A percentile compares a stretch with the other conserved stretches of the same genome.
Evolutionary conservation across 2,797 vertebrate species (phyloP).

Genomic region (Morus bassanus): DNA sequence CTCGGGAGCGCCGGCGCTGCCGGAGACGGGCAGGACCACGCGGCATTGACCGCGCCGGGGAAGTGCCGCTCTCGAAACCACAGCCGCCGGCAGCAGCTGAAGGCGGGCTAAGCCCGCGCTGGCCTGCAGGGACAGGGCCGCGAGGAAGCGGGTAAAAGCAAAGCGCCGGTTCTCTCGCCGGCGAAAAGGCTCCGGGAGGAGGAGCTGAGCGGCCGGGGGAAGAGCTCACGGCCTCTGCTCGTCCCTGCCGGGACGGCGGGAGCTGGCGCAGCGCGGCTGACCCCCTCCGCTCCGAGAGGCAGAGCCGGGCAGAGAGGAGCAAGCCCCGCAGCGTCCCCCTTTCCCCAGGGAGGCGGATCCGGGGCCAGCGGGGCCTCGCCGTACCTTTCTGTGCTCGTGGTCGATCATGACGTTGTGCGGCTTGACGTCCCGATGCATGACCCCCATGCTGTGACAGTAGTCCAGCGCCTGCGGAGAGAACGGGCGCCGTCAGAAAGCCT

Average conservation of each 20-base stretch:
- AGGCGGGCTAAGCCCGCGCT: fast-evolving
- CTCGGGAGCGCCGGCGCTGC: neutral
- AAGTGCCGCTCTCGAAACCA: neutral
- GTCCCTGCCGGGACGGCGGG: neutral
- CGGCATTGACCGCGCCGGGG: neutral
- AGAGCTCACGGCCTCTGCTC: too few species aligned
- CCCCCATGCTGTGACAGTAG: neutral
- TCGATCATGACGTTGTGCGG: neutral
- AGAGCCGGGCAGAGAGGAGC: neutral
- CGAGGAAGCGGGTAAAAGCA: neutral
- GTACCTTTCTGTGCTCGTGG: neutral
- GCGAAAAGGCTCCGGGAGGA: neutral
- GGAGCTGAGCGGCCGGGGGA: neutral
- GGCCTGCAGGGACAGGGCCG: neutral
- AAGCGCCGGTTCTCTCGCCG: neutral
- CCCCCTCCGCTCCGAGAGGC: neutral
- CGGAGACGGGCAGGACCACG: neutral
- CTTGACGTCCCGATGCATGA: neutral
- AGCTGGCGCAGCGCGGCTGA: neutral
- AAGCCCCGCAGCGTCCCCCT: neutral
- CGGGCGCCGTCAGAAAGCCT: neutral
- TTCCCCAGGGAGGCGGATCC: neutral
- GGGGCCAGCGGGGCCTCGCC: neutral
- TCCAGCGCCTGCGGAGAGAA: neutral
- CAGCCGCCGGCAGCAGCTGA: neutral